Evolutionary conservation across 1,140 invertebrate species (phyloP), one percentile per base, ranked within the genome.

Genomic region (Marisa cornuarietis): DNA sequence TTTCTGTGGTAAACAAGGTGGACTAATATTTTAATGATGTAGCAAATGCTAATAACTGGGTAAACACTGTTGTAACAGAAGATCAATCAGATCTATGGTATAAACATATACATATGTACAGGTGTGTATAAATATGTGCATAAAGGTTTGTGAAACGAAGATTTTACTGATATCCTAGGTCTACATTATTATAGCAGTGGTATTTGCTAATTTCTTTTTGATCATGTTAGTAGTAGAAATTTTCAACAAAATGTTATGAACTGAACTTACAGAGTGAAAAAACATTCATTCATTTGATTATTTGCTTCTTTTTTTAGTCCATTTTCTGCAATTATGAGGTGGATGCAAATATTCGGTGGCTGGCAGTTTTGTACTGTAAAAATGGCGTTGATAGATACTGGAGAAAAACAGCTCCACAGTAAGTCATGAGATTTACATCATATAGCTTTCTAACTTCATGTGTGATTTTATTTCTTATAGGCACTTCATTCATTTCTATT

Each of bases 361-460:
- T 98, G 89, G 96, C 97, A 52, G 94, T 96, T 18, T 93, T 99
- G 81, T 98, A 95, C 91, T 95, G 98, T 83, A 99, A 99, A 90
- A 98, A 98, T 93, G 97, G 97, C 3, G 93, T 98, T n/a, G 96
- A 98, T 82, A 94, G 94, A 79, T 97, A 97, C 88, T 99, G 97
- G 97, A 94, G 97, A 76, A 94, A 94, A 88, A 95, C 94, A 89
- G 95, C 95, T 1, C 94, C 95, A 5, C 94, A 95, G 94, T 95
- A 93, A 92, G 92, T 79, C 58, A 22, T 62, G 54, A 16, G 13
- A 63, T 76, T 63, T 75, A 22, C 54, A 51, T 24, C 42, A 14
- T 26, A 68, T 16, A 16, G n/a, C 31, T 1, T 16, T 68, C 11
- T 68, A 26, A 7, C 13, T 13, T 68, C 22, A 11, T 0, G 1